phyloP scores from a whole-genome alignment of 2,113 vertebrate genomes.

The Poecilia latipinna region DNA sequence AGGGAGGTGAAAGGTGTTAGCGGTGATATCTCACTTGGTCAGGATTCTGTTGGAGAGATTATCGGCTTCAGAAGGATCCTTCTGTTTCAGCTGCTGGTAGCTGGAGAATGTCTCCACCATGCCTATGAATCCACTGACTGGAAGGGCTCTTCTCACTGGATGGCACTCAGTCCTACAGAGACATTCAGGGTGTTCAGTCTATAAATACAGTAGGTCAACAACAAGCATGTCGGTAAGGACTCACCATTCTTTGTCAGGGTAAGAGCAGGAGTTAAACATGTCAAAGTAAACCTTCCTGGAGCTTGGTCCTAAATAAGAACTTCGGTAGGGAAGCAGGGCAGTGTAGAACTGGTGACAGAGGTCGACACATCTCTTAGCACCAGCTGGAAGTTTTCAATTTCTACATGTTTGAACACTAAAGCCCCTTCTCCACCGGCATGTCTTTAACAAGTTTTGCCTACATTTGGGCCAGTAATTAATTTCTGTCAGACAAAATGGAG shows the following conservation, averaged over 20 bases:
- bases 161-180: slow-evolving; percentile 53
- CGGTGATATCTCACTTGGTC: slow-evolving; percentile 72
- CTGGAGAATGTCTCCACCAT: slow-evolving; percentile 75
- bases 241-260: slow-evolving; percentile 84
- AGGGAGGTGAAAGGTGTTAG: not conserved
- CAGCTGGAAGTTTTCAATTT: not conserved
- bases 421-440: too few species aligned
- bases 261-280: slow-evolving; percentile 77
- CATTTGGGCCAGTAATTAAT: too few species aligned
- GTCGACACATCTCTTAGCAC: not conserved
- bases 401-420: not conserved
- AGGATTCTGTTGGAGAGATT: slow-evolving; percentile 66
- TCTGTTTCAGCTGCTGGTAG: slow-evolving; percentile 68
- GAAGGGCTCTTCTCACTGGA: not conserved
- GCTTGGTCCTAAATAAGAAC: slow-evolving; percentile 37
- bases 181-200: not conserved
- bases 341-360: slow-evolving; percentile 51
- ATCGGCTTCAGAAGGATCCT: slow-evolving; percentile 71
- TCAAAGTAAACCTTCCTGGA: slow-evolving; percentile 53
- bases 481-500: too few species aligned
- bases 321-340: slow-evolving; percentile 49
- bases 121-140: slow-evolving; percentile 69
- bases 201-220: not conserved
- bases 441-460: too few species aligned
- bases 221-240: slow-evolving; percentile 16